phyloP scores from a whole-genome alignment of 2,113 vertebrate species.

The Gadus chalcogrammus region DNA sequence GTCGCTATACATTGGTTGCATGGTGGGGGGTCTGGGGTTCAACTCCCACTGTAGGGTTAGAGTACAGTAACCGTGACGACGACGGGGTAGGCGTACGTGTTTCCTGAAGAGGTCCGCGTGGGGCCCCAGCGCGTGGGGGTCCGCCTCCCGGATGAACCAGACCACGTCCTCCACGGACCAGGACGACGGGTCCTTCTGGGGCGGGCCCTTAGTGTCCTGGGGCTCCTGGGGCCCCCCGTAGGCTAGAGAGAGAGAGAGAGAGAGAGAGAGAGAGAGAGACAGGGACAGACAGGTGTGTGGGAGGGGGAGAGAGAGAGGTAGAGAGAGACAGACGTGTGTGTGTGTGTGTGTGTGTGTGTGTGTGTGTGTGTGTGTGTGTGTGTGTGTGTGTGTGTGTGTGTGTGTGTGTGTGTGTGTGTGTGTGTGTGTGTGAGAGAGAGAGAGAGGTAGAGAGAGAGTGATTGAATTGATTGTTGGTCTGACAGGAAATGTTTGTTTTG shows the following conservation, averaged over 20 bases:
- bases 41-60: too few relatives aligned
- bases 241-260: constrained; percentile 49
- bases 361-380: too few relatives aligned
- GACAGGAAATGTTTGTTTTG: too few relatives aligned
- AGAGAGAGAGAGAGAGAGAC: background rate
- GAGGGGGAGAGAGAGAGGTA: background rate
- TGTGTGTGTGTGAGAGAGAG: background rate
- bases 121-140: constrained; percentile 89
- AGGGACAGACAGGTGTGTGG: too few relatives aligned
- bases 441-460: background rate
- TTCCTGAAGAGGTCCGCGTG: constrained; percentile 91
- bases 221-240: constrained; percentile 75
- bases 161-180: constrained; percentile 91
- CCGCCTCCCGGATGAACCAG: constrained; percentile 89
- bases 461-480: too few relatives aligned
- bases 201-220: constrained; percentile 70
- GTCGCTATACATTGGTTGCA: too few relatives aligned
- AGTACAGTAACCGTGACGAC: too few relatives aligned
- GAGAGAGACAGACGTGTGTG: too few relatives aligned
- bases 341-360: too few relatives aligned
- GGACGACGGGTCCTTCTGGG: constrained; percentile 83
- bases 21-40: too few relatives aligned
- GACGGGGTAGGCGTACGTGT: constrained; percentile 72
- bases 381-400: too few relatives aligned
- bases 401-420: too few relatives aligned